Base-by-base conservation (phyloP, 1,140 invertebrate species). In the Cyphomyrmex costatus region DNA sequence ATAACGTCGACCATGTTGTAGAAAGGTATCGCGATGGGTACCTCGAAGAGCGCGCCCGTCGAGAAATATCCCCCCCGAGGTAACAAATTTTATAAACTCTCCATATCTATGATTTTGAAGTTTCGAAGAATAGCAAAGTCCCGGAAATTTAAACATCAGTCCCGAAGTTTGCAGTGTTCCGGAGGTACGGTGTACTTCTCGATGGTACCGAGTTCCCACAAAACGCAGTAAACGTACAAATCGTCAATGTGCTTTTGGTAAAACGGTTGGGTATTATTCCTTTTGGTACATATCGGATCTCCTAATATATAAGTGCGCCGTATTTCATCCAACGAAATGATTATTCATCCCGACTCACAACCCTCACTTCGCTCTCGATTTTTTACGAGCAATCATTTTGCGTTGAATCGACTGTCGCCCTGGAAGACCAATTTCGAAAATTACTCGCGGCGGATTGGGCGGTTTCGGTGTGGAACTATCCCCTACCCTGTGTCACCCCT, bases 371-470 rank as follows among this genome's bases (percentile, higher is more conserved):
- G 14, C 2, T 33, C 7, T 19, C 12, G n/a, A 4, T 27, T 68
- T 80, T 80, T 80, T 80, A 51, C 61, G 30, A 24, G 42, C 19
- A 36, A 46, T 36, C 58, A 14, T 30, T 10, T 27, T n/a, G 27
- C 30, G 46, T 56, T 77, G 79, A 90, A 88, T 87, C 70, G 80
- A 85, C 46, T 70, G 76, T 83, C 51, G 73, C 46, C 8, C 46
- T 79, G 30, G 66, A 79, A 79, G 74, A 60, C 79, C 77, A 91
- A 91, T 91, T 92, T 82, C 61, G 87, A 88, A 89, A 92, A 90
- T 90, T 88, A 90, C 87, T 90, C 89, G 63, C 61, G 51, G 12
- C 24, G 53, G 5, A 49, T 14, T 46, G 36, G 33, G 3, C 68
- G 65, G 56, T 58, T n/a, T n/a, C n/a, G n/a, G n/a, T 71, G 51